phyloP scores from a whole-genome alignment of 2,888 invertebrate species.

The Mayetiola destructor region DNA sequence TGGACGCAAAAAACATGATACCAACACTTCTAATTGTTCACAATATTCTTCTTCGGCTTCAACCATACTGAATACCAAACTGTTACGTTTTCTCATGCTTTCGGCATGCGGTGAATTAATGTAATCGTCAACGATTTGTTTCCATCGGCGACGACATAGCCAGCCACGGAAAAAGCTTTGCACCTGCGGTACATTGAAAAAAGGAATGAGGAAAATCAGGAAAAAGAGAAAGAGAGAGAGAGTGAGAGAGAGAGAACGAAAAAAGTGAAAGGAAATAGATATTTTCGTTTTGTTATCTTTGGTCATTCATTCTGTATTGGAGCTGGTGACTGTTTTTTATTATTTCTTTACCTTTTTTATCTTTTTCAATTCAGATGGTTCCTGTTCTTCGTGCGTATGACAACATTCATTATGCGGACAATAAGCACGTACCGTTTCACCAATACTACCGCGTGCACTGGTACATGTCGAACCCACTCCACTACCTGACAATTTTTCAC shows the following conservation, averaged over 20 bases:
- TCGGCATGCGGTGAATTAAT: slow-evolving; percentile 89
- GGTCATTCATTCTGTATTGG: background rate
- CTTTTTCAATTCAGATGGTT: slow-evolving; percentile 65
- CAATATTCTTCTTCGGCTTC: slow-evolving; percentile 88
- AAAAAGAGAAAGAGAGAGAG: background rate
- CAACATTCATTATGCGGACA: slow-evolving; percentile 5
- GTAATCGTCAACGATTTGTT: slow-evolving; percentile 87
- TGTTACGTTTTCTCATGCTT: slow-evolving; percentile 83
- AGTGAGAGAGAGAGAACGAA: no score
- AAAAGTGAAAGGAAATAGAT: background rate
- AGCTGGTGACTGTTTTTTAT: background rate
- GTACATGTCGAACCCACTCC: background rate
- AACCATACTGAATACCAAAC: slow-evolving; percentile 79
- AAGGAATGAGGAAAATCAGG: background rate
- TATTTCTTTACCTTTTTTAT: slow-evolving; percentile 58
- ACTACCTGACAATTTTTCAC: background rate
- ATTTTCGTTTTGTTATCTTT: background rate
- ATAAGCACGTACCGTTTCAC: background rate
- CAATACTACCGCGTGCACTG: background rate
- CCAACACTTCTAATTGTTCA: slow-evolving; percentile 72
- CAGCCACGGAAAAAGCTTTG: slow-evolving; percentile 89
- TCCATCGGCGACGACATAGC: slow-evolving; percentile 83
- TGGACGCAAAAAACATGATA: slow-evolving; percentile 74
- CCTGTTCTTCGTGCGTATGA: slow-evolving; percentile 30
- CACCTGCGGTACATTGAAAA: slow-evolving; percentile 17